A percentile compares a stretch with the other conserved stretches of the same genome.
Conservation (phyloP, 2,113 vertebrate genomes). For the Pavo muticus region DNA sequence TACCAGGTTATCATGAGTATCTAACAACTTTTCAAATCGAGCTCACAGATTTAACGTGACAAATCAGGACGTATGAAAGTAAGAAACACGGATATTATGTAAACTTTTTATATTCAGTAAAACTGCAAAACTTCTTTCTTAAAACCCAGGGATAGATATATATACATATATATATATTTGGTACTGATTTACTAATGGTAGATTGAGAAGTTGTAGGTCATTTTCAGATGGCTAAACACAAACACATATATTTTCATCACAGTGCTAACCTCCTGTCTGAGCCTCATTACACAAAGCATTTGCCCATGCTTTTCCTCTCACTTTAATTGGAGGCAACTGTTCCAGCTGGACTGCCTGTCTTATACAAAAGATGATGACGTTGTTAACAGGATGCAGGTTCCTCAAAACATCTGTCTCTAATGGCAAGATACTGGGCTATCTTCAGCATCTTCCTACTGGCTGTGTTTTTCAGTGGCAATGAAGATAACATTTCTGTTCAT, state of each 20-base stretch:
- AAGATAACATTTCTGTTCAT: background rate
- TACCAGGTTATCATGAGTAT: background rate
- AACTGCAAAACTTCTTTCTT: background rate
- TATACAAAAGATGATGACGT: background rate
- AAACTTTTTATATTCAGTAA: background rate
- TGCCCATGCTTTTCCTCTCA: background rate
- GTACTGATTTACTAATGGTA: background rate
- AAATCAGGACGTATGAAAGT: background rate
- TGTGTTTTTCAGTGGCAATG: background rate
- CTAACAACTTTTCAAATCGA: background rate
- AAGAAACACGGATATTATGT: background rate
- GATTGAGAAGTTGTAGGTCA: background rate
- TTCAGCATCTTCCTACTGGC: background rate
- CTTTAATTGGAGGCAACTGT: conserved; percentile 36
- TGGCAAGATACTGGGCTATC: background rate
- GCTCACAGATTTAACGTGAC: background rate
- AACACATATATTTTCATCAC: conserved; percentile 20
- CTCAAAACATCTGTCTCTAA: conserved; percentile 49
- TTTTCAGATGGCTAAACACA: conserved; percentile 19
- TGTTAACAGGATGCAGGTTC: conserved; percentile 17
- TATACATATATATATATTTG: too few relatives aligned
- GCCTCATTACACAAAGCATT: background rate
- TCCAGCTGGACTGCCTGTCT: conserved; percentile 46
- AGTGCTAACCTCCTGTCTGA: background rate
- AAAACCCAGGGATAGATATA: background rate